These are phyloP conservation scores for Hypomecis punctinalis DNA, from an alignment of 2,888 invertebrate species.

Conservation along the genomic window DNA sequence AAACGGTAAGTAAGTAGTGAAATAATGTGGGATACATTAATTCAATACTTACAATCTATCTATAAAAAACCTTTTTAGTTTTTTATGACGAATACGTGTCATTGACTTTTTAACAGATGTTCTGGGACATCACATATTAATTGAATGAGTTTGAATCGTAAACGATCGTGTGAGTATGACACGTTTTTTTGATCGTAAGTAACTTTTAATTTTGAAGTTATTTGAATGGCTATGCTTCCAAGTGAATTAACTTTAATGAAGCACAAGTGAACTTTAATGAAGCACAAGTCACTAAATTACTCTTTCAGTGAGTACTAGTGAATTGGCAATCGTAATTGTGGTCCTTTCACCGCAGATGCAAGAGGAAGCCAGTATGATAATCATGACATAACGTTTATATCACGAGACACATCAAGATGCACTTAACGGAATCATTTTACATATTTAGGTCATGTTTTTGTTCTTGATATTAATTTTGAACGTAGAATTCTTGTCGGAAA, in stretches of 20 bases:
- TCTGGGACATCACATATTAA: too few relatives aligned
- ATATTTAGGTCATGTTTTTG: slow-evolving; percentile 4
- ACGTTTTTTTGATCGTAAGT: not conserved
- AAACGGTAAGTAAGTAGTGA: too few relatives aligned
- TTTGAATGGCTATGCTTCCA: slow-evolving; percentile 4
- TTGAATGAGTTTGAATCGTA: too few relatives aligned
- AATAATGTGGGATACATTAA: too few relatives aligned
- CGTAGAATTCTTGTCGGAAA: not conserved
- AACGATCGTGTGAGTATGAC: too few relatives aligned
- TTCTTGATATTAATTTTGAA: not conserved
- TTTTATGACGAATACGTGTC: too few relatives aligned
- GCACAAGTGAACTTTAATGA: not conserved
- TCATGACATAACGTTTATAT: slow-evolving; percentile 30
- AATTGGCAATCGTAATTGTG: slow-evolving; percentile 22
- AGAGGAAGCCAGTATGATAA: slow-evolving; percentile 34
- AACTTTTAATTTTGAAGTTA: not conserved
- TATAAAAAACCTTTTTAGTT: too few relatives aligned
- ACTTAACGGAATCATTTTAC: not conserved
- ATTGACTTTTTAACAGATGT: too few relatives aligned
- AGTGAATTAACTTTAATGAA: not conserved
- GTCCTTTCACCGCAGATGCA: slow-evolving; percentile 46
- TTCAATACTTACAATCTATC: too few relatives aligned
- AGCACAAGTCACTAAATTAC: slow-evolving; percentile 9
- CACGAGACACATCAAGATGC: not conserved
- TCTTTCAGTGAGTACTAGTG: not conserved